phyloP scores from a whole-genome alignment of 2,888 invertebrate species.

The Deilephila elpenor region DNA sequence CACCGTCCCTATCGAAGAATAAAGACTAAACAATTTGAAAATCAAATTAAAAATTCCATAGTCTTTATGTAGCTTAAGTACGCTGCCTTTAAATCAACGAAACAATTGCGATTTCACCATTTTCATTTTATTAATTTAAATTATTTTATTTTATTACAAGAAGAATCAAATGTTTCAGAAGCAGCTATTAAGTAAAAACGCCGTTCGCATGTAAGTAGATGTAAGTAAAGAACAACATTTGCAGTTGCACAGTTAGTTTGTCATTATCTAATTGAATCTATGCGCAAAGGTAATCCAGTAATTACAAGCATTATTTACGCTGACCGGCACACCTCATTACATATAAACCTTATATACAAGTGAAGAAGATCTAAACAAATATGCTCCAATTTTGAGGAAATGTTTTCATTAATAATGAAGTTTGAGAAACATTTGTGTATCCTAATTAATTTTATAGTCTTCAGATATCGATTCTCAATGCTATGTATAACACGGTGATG shows the following conservation, averaged over 20 bases:
- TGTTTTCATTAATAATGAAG: conserved; percentile 29
- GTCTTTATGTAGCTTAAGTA: too few relatives aligned
- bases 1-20: too few relatives aligned
- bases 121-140: not conserved
- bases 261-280: conserved; percentile 14
- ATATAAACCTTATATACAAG: not conserved
- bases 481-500: conserved; percentile 33
- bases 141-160: not conserved
- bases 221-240: conserved; percentile 2
- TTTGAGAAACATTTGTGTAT: conserved; percentile 52
- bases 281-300: conserved; percentile 5
- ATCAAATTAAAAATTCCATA: too few relatives aligned
- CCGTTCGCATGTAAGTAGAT: not conserved
- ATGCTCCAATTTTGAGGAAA: not conserved
- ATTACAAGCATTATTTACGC: conserved; percentile 2
- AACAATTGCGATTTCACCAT: too few relatives aligned
- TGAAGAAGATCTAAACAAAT: not conserved
- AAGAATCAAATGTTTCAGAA: conserved; percentile 1
- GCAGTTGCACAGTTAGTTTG: not conserved
- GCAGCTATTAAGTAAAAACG: not conserved
- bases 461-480: conserved; percentile 41
- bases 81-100: too few relatives aligned
- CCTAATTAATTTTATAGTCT: conserved; percentile 49
- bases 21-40: too few relatives aligned
- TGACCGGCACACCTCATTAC: not conserved